A percentile compares a stretch with the other conserved stretches of the same genome.
These are phyloP conservation scores for Halocaridina rubra DNA, from an alignment of 2,888 invertebrate genomes.

Conservation along the genomic window DNA sequence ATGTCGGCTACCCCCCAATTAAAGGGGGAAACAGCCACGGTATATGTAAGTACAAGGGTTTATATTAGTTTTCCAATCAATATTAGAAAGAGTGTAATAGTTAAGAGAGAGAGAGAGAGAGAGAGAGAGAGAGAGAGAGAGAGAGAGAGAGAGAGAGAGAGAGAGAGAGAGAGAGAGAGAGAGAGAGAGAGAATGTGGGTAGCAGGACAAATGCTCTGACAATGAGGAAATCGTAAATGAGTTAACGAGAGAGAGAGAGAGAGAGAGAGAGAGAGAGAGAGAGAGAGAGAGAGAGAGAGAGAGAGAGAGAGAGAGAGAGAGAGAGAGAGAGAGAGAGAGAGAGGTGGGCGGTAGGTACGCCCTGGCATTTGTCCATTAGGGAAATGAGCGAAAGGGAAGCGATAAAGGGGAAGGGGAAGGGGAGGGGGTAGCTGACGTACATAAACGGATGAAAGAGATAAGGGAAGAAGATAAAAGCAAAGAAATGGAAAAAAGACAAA, in stretches of 20 bases:
- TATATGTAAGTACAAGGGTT: too few relatives aligned
- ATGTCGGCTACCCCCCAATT: too few relatives aligned
- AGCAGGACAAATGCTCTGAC: too few relatives aligned
- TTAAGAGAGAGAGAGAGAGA: background rate
- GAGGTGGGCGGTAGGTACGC: background rate
- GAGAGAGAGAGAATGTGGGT: background rate
- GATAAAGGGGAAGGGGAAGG: background rate
- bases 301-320: background rate
- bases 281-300: background rate
- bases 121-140: background rate
- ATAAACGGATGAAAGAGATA: background rate
- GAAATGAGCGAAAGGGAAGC: background rate
- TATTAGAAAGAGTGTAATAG: too few relatives aligned
- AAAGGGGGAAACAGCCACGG: too few relatives aligned
- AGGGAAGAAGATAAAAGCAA: background rate
- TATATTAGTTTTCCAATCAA: too few relatives aligned
- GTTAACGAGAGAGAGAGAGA: background rate
- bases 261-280: background rate
- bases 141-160: background rate
- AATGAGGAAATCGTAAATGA: too few relatives aligned
- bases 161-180: background rate
- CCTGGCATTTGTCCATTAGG: background rate
- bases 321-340: conserved; percentile 9
- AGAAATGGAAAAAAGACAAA: too few relatives aligned
- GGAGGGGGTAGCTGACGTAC: background rate